Base-by-base conservation (phyloP, 2,888 invertebrate species). In the Cepaea hortensis region DNA sequence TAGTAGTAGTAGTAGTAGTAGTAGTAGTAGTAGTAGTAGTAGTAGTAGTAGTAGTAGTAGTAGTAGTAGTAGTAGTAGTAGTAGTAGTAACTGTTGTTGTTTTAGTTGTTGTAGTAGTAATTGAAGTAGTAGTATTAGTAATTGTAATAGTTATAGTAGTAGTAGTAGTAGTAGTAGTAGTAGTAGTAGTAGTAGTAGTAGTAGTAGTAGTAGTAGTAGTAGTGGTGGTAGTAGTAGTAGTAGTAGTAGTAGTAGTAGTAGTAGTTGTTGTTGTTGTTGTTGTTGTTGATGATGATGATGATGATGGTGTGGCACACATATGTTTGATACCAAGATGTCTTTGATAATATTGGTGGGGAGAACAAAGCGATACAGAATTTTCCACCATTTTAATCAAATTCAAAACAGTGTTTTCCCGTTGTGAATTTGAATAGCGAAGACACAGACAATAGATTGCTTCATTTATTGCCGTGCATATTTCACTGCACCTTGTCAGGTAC, bases 191-290 rank as follows among this genome's bases (percentile, higher is more conserved):
- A 70, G 82, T 35, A 82, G 46, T 46, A 82, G 48, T 48, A 82
- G 82, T 23, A 82, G 72, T 62, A 68, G 72, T 50, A 72, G 82
- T 62, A 72, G 68, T 23, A 82, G 82, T 62, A 72, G 70, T 62
- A 72, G 82, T 62, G 35, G 72, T 48, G 70, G 72, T 23, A 82
- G 72, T 48, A 82, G 72, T 70, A 82, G 82, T 62, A 68, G 72
- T 70, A 70, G 72, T 46, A 82, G 82, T 62, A 72, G 72, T 48
- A 82, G 82, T 62, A 82, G 72, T 48, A 72, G 82, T 62, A 72
- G 72, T 20, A 72, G 82, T 62, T 3, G 82, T 62, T 23, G 72
- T 48, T 23, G 13, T 62, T 20, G 72, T 23, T 46, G 83, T 46
- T 9, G 72, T 62, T 6, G 76, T 48, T 35, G 70, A 4, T 18